phyloP scores from a whole-genome alignment of 2,888 invertebrate genomes.

The Myopa tessellatipennis region DNA sequence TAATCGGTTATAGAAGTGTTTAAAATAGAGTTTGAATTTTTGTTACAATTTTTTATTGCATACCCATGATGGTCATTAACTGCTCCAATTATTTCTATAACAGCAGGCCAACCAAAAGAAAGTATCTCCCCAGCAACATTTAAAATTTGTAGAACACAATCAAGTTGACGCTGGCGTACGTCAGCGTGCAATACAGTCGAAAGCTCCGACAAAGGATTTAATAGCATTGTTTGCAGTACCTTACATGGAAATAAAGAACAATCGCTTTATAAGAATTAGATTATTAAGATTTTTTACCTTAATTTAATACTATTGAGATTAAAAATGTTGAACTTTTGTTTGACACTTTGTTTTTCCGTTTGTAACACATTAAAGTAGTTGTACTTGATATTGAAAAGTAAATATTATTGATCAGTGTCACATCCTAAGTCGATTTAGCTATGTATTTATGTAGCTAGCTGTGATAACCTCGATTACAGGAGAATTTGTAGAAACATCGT shows the following conservation, averaged over 20 bases:
- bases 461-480: too few species aligned
- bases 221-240: constrained; percentile 85
- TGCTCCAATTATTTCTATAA: constrained; percentile 95
- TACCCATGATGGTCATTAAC: constrained; percentile 93
- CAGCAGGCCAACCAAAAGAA: constrained; percentile 93
- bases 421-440: too few species aligned
- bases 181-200: constrained; percentile 92
- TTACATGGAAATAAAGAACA: constrained; percentile 50
- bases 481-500: too few species aligned
- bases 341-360: too few species aligned
- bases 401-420: too few species aligned
- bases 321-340: too few species aligned
- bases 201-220: constrained; percentile 91
- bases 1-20: constrained; percentile 60
- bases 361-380: too few species aligned
- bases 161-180: constrained; percentile 93
- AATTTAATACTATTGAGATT: too few species aligned
- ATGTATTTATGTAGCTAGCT: too few species aligned
- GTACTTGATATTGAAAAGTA: too few species aligned
- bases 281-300: too few species aligned
- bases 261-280: too few species aligned
- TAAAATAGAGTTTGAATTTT: constrained; percentile 6
- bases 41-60: background rate
- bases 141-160: constrained; percentile 91
- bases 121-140: constrained; percentile 94